phyloP scores from a whole-genome alignment of 2,797 vertebrate species.

The Sebastolobus alascanus region DNA sequence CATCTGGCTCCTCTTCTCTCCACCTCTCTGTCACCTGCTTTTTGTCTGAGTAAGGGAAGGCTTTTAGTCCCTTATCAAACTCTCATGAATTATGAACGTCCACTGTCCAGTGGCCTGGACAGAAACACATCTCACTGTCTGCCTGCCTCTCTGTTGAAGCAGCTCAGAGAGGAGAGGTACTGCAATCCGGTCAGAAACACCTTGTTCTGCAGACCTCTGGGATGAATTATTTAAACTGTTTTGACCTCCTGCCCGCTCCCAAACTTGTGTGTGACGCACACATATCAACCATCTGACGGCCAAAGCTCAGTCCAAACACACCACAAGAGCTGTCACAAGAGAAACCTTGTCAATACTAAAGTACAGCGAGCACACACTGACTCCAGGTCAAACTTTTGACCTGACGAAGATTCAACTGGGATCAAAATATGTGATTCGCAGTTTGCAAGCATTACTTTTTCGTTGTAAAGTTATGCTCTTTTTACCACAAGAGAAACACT shows the following conservation, averaged over 20 bases:
- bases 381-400: constrained; percentile 29
- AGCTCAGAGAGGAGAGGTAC: constrained; percentile 42
- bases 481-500: neutral
- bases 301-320: constrained; percentile 22
- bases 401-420: neutral
- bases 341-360: constrained; percentile 29
- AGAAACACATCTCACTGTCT: constrained; percentile 67
- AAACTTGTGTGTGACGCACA: constrained; percentile 41
- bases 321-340: constrained; percentile 25
- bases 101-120: constrained; percentile 62
- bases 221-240: constrained; percentile 67
- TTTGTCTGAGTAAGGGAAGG: constrained; percentile 66
- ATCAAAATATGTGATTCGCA: neutral
- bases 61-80: constrained; percentile 80
- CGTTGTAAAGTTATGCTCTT: neutral
- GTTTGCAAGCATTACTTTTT: neutral
- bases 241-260: constrained; percentile 41
- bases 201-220: constrained; percentile 50
- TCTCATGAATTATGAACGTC: constrained; percentile 78
- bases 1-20: constrained; percentile 37
- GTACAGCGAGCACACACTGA: constrained; percentile 3
- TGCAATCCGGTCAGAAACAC: constrained; percentile 58
- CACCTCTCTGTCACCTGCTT: constrained; percentile 54
- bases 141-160: constrained; percentile 40
- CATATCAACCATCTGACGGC: constrained; percentile 23